Conservation (phyloP, 2,797 vertebrate species). For the Miichthys miiuy region DNA sequence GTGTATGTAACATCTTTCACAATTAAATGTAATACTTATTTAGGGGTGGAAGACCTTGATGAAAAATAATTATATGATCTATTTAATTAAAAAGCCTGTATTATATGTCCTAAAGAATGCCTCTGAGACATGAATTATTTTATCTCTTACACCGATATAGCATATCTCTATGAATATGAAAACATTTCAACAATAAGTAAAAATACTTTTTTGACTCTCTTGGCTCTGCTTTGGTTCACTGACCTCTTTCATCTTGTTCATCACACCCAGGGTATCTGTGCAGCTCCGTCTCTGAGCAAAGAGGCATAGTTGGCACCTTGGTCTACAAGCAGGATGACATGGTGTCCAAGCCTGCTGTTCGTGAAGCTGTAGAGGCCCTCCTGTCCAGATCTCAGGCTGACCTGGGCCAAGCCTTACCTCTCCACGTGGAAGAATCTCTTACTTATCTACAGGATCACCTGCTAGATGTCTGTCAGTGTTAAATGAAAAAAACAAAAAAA, state of each 20-base stretch:
- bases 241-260: conserved; percentile 17
- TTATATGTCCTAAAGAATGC: too few relatives aligned
- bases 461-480: conserved; percentile 72
- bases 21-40: too few relatives aligned
- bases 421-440: conserved; percentile 86
- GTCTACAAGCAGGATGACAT: conserved; percentile 82
- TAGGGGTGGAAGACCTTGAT: too few relatives aligned
- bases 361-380: conserved; percentile 83
- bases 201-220: neutral
- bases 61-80: too few relatives aligned
- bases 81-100: too few relatives aligned
- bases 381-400: conserved; percentile 78
- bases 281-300: conserved; percentile 83
- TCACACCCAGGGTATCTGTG: conserved; percentile 86
- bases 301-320: conserved; percentile 62
- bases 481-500: conserved; percentile 26
- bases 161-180: neutral
- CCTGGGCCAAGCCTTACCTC: conserved; percentile 83
- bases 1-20: too few relatives aligned
- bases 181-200: neutral
- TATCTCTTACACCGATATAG: neutral
- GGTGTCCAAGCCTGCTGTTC: conserved; percentile 80
- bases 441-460: conserved; percentile 83
- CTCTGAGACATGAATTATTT: neutral
- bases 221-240: conserved; percentile 1